phyloP scores from a whole-genome alignment of 2,888 invertebrate genomes.

The Rotaria sp. region DNA sequence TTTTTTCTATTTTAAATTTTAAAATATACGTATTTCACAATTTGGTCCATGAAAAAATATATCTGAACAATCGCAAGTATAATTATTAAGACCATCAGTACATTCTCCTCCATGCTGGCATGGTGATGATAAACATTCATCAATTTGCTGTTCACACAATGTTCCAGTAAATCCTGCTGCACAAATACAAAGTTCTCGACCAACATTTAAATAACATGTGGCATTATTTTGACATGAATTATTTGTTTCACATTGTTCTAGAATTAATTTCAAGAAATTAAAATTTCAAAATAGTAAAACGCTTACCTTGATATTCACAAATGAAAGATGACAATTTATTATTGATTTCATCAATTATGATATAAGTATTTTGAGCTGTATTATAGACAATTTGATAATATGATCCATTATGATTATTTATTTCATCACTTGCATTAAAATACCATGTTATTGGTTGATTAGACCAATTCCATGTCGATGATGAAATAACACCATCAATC shows the following conservation, averaged over 20 bases:
- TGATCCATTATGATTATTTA: neutral
- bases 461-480: conserved; percentile 32
- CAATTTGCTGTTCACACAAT: conserved; percentile 30
- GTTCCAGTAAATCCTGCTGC: conserved; percentile 33
- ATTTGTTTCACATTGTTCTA: conserved; percentile 28
- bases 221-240: conserved; percentile 39
- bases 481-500: neutral
- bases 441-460: conserved; percentile 6
- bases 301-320: conserved; percentile 38
- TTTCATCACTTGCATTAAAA: conserved; percentile 25
- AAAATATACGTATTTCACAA: conserved; percentile 42
- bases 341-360: conserved; percentile 27
- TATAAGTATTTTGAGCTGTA: conserved; percentile 1
- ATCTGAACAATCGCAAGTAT: conserved; percentile 33
- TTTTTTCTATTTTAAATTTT: neutral
- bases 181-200: conserved; percentile 37
- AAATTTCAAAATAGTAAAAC: neutral
- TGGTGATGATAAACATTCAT: conserved; percentile 39
- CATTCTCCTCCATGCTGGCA: conserved; percentile 37
- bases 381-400: conserved; percentile 18
- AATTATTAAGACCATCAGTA: conserved; percentile 32
- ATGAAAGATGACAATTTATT: neutral
- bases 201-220: conserved; percentile 39
- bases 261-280: neutral
- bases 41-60: conserved; percentile 36